These are phyloP conservation scores for Nomada ferruginata DNA, from an alignment of 2,888 invertebrate species.

Conservation along the genomic window DNA sequence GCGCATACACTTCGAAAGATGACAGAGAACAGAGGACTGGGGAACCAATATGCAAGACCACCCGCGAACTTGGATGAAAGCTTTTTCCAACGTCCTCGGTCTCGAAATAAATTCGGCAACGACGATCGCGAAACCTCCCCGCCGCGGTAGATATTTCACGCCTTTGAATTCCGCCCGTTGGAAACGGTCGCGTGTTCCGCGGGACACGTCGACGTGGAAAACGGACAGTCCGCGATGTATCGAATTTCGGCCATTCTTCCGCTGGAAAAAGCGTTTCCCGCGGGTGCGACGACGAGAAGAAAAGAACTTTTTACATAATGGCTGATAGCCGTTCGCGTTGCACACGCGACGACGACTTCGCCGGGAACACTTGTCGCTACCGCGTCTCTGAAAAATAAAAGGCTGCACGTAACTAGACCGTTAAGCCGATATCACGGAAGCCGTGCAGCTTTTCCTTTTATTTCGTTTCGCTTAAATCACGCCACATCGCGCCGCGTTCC, in stretches of 20 bases:
- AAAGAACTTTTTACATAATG: constrained; percentile 38
- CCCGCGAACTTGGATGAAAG: too few species aligned
- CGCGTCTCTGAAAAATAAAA: constrained; percentile 33
- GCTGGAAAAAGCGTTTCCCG: not conserved
- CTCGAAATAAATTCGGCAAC: constrained; percentile 11
- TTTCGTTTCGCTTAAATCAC: constrained; percentile 34
- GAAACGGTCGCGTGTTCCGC: not conserved
- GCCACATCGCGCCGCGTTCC: constrained; percentile 3
- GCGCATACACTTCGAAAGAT: too few species aligned
- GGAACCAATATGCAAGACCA: not conserved
- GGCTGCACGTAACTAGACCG: constrained; percentile 26
- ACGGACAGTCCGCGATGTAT: constrained; percentile 5
- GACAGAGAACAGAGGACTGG: not conserved
- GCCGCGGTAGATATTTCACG: constrained; percentile 29
- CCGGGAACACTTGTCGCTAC: not conserved
- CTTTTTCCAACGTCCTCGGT: not conserved
- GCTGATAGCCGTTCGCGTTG: constrained; percentile 9
- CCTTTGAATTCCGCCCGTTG: constrained; percentile 20
- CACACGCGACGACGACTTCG: not conserved
- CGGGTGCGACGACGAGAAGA: not conserved
- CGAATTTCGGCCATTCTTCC: constrained; percentile 40
- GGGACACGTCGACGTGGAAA: constrained; percentile 10
- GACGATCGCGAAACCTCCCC: constrained; percentile 16
- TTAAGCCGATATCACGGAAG: constrained; percentile 35
- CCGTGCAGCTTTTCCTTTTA: constrained; percentile 6